Base-by-base conservation (phyloP, 2,888 invertebrate species). In the Orthosia gothica region DNA sequence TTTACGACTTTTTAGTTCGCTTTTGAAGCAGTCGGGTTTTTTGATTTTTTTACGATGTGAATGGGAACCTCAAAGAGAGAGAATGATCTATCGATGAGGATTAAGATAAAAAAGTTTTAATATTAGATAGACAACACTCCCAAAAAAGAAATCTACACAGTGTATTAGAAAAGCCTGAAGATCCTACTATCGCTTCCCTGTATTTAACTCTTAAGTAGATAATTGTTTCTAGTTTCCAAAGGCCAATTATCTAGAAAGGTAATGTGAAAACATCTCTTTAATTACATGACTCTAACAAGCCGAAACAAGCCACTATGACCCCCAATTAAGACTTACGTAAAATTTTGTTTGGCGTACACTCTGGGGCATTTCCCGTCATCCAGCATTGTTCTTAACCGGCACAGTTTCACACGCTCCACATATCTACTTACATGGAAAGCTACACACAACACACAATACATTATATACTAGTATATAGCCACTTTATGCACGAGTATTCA, bases 361-460 rank as follows among this genome's bases (percentile, higher is more conserved):
- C 76, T 78, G 59, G 57, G 72, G 68, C 79, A 82, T 82, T 82
- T 88, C 80, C 87, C 84, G 83, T 84, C 84, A 84, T 86, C 76
- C 87, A 81, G 83, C 86, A 83, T 92, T 91, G 88, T 89, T 87
- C 81, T 76, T 11, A n/a, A 49, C 45, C 87, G 89, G 74, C 90
- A 89, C 87, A 88, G 91, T 92, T 94, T 94, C 93, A 85, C 94
- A 93, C 91, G 93, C 88, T 89, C 93, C 86, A 92, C 88, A 92
- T 91, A 91, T 84, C 84, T 83, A 82, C 81, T 67, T 86, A 88
- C 83, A 89, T 89, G 90, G 92, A 92, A 92, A 93, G 90, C 90
- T 76, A 84, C 78, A 81, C 57, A 79, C 16, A 61, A 52, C 49
- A 40, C 5, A 57, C 50, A 58, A 47, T 9, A 57, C 57, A 58